Evolutionary conservation across 2,888 invertebrate species (phyloP).

Genomic region (Tyria jacobaeae): DNA sequence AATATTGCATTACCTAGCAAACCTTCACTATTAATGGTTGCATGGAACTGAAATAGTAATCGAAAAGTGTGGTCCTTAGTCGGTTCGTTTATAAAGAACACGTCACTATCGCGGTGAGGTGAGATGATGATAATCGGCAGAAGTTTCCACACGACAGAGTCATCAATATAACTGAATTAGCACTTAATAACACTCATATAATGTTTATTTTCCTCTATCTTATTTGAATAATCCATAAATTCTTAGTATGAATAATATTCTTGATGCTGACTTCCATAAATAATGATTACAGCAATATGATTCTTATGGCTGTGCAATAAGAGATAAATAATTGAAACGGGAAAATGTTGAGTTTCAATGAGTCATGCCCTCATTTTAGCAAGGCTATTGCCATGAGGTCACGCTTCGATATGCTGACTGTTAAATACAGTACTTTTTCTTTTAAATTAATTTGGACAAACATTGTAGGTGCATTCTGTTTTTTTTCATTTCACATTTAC

Average conservation of each 20-base stretch:
- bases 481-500: not conserved
- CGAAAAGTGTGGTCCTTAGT: too few species aligned
- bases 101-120: too few species aligned
- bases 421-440: not conserved
- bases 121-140: too few species aligned
- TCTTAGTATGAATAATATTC: not conserved
- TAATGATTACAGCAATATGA: not conserved
- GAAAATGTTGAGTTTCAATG: slow-evolving; percentile 24
- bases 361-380: slow-evolving; percentile 41
- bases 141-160: too few species aligned
- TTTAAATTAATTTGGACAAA: not conserved
- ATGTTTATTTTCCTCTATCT: not conserved
- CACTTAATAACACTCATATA: too few species aligned
- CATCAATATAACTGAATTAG: too few species aligned
- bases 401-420: slow-evolving; percentile 15
- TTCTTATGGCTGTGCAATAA: not conserved
- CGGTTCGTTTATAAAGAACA: too few species aligned
- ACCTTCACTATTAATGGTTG: too few species aligned
- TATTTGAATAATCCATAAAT: not conserved
- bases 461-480: not conserved
- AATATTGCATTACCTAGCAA: too few species aligned
- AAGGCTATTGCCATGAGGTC: slow-evolving; percentile 34
- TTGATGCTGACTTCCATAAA: not conserved
- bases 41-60: too few species aligned
- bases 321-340: slow-evolving; percentile 19